Percentiles rank a stretch among this genome's conserved stretches.
phyloP scores from a whole-genome alignment of 2,888 invertebrate species.

The Cryptus armator region DNA sequence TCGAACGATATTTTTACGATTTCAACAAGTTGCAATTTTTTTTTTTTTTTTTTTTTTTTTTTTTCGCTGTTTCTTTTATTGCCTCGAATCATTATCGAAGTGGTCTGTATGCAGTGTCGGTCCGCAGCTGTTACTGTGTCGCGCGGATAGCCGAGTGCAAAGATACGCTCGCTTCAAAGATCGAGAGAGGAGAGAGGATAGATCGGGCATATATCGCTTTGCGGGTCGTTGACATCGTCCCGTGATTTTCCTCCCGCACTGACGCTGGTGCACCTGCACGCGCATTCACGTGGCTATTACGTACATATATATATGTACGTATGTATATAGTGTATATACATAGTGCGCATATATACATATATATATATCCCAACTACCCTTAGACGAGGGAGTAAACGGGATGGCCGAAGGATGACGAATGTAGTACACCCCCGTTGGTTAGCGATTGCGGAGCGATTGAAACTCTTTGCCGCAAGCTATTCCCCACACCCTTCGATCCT shows the following conservation, averaged over 20 bases:
- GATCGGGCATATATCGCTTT: constrained; percentile 59
- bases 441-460: constrained; percentile 62
- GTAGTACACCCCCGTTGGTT: constrained; percentile 20
- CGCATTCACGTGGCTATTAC: constrained; percentile 72
- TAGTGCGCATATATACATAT: background rate
- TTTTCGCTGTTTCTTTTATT: background rate
- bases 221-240: constrained; percentile 81
- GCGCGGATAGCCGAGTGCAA: background rate
- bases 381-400: constrained; percentile 13
- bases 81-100: constrained; percentile 13
- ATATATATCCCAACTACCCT: constrained; percentile 11
- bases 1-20: constrained; percentile 1
- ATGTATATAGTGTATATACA: constrained; percentile 8
- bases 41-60: constrained; percentile 3
- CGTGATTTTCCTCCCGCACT: constrained; percentile 81
- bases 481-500: constrained; percentile 63
- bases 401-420: constrained; percentile 32
- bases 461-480: constrained; percentile 49
- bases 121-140: constrained; percentile 12
- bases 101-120: background rate
- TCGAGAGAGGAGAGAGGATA: constrained; percentile 49
- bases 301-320: constrained; percentile 21
- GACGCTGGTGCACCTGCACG: constrained; percentile 76
- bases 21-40: background rate
- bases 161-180: constrained; percentile 43